These are phyloP conservation scores for Scaptomyza montana DNA, from an alignment of 1,140 invertebrate species.

Conservation along the genomic window DNA sequence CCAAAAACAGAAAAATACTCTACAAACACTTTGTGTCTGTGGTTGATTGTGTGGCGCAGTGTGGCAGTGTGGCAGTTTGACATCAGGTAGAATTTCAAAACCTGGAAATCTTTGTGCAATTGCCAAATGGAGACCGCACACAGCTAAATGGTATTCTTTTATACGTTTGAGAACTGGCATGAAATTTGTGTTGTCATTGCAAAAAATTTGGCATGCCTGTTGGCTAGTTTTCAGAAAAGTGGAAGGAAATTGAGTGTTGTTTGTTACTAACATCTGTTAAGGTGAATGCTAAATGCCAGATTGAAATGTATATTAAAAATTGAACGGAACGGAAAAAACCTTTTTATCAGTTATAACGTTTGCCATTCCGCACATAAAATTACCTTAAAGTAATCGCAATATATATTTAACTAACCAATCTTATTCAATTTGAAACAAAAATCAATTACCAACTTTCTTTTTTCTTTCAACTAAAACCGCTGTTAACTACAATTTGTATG, in stretches of 20 bases:
- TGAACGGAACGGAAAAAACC: no score
- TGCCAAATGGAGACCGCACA: constrained; percentile 60
- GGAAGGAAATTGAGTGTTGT: neutral
- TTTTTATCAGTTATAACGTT: no score
- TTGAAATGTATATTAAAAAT: no score
- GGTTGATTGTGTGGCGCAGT: constrained; percentile 18
- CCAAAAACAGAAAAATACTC: constrained; percentile 37
- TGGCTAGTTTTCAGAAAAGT: neutral
- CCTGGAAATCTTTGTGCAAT: constrained; percentile 12
- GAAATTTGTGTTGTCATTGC: constrained; percentile 78
- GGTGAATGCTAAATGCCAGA: neutral
- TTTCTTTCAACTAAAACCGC: neutral
- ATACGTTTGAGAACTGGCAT: constrained; percentile 48
- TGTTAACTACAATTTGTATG: constrained; percentile 9
- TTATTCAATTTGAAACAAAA: no score
- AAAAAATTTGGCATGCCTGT: constrained; percentile 54
- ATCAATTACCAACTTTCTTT: constrained; percentile 10
- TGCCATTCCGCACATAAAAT: no score
- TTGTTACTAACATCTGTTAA: neutral
- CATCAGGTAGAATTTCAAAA: constrained; percentile 30
- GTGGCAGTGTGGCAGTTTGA: constrained; percentile 6
- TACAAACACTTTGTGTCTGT: constrained; percentile 3
- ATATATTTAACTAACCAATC: no score
- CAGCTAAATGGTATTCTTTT: constrained; percentile 35
- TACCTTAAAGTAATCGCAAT: no score